Evolutionary conservation across 1,140 invertebrate genomes (phyloP).

Genomic region (Drosophila nikananu): DNA sequence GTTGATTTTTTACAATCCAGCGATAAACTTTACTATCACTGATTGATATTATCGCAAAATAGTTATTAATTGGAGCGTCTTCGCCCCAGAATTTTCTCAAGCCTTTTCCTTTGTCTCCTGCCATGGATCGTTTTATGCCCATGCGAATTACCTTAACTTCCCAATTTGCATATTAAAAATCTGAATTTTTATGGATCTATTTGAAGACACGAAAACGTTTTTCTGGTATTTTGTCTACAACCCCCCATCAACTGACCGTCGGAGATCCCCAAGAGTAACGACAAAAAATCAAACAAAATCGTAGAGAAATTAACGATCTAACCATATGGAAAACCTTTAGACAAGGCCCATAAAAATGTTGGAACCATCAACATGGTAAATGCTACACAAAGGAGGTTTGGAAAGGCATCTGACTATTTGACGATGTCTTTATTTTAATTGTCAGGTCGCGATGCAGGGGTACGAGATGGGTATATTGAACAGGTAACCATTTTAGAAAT

Average conservation of each 20-base stretch:
- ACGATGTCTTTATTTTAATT: conserved; percentile 38
- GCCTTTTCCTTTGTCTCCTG: conserved; percentile 49
- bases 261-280: conserved; percentile 17
- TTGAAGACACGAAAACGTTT: conserved; percentile 60
- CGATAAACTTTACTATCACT: conserved; percentile 76
- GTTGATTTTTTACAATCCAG: conserved; percentile 78
- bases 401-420: conserved; percentile 35
- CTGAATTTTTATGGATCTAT: conserved; percentile 42
- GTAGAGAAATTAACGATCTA: conserved; percentile 52
- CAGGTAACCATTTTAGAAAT: neutral
- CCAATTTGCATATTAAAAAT: conserved; percentile 73
- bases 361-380: conserved; percentile 61
- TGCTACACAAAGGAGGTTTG: conserved; percentile 42
- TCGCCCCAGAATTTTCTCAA: conserved; percentile 31
- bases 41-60: conserved; percentile 80
- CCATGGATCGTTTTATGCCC: conserved; percentile 14
- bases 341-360: conserved; percentile 60
- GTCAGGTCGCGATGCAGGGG: neutral
- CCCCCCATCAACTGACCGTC: conserved; percentile 6
- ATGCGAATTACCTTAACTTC: conserved; percentile 47
- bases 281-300: conserved; percentile 1
- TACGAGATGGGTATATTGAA: neutral
- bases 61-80: conserved; percentile 70
- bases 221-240: conserved; percentile 68
- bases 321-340: conserved; percentile 52